Evolutionary conservation across 2,888 invertebrate species (phyloP).

Genomic region (Drosophila mimica): DNA sequence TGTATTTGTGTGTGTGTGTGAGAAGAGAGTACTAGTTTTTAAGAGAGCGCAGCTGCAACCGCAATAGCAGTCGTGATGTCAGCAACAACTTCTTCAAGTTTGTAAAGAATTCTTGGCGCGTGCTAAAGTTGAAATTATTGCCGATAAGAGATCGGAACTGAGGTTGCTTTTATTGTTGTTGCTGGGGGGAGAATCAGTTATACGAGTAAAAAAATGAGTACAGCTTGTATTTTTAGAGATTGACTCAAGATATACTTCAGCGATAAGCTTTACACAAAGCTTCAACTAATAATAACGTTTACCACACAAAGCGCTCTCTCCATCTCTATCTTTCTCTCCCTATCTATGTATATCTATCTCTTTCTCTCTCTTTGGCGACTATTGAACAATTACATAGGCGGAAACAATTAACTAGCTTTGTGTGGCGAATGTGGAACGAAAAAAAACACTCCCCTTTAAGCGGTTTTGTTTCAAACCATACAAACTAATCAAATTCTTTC

Average conservation of each 20-base stretch:
- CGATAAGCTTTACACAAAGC: slow-evolving; percentile 40
- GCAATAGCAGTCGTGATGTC: slow-evolving; percentile 18
- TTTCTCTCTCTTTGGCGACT: neutral
- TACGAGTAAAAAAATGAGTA: slow-evolving; percentile 1
- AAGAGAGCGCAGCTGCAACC: slow-evolving; percentile 48
- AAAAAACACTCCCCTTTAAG: slow-evolving; percentile 22
- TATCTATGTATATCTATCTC: neutral
- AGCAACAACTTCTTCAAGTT: slow-evolving; percentile 12
- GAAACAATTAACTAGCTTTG: slow-evolving; percentile 62
- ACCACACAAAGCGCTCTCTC: slow-evolving; percentile 16
- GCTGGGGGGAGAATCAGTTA: neutral
- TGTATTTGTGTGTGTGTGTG: slow-evolving; percentile 9
- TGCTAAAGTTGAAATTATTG: slow-evolving; percentile 39
- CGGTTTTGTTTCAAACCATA: slow-evolving; percentile 6
- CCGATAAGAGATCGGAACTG: slow-evolving; percentile 11
- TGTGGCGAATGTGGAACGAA: slow-evolving; percentile 50
- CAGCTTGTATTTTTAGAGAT: slow-evolving; percentile 41
- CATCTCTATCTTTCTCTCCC: neutral
- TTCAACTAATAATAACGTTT: slow-evolving; percentile 19
- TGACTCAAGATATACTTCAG: slow-evolving; percentile 32
- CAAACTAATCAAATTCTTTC: slow-evolving; percentile 11
- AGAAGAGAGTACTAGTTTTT: neutral
- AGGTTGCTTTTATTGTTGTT: slow-evolving; percentile 1
- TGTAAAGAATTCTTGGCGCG: slow-evolving; percentile 48
- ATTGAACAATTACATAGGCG: slow-evolving; percentile 64